These are phyloP conservation scores for Pterocles orientalis DNA, from an alignment of 2,113 vertebrate genomes.

Conservation along the genomic window DNA sequence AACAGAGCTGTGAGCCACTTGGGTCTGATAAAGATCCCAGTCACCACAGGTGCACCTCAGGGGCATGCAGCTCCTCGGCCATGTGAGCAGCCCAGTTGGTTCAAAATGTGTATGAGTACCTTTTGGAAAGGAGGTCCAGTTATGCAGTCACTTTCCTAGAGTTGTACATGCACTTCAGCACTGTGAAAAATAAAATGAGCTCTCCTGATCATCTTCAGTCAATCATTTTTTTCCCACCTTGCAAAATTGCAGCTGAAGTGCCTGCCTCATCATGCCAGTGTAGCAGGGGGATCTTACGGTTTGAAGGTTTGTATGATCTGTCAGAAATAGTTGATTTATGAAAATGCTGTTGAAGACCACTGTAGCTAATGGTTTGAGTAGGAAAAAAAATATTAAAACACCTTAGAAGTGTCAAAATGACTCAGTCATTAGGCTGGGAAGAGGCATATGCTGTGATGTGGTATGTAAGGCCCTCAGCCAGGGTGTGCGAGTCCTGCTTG, in stretches of 20 bases:
- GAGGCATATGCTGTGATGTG: too few relatives aligned
- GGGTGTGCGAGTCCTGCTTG: accelerated
- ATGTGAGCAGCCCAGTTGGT: accelerated
- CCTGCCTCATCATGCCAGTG: neutral
- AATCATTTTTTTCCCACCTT: neutral
- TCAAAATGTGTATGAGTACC: neutral
- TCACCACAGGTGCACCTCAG: neutral
- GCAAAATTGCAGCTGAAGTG: neutral
- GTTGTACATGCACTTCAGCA: neutral
- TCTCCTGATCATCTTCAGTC: neutral
- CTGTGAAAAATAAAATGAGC: neutral
- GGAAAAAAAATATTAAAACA: neutral
- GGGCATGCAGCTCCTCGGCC: accelerated
- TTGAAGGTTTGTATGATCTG: neutral
- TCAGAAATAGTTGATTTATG: accelerated
- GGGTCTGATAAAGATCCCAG: accelerated
- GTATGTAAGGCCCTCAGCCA: neutral
- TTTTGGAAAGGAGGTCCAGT: neutral
- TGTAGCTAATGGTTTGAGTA: neutral
- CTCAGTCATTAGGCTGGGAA: neutral
- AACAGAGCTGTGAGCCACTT: neutral
- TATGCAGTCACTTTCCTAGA: neutral
- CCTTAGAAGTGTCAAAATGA: neutral
- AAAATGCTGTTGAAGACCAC: neutral
- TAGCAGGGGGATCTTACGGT: neutral